Evolutionary conservation across 2,888 invertebrate species (phyloP).

Genomic region (Ceriagrion tenellum): DNA sequence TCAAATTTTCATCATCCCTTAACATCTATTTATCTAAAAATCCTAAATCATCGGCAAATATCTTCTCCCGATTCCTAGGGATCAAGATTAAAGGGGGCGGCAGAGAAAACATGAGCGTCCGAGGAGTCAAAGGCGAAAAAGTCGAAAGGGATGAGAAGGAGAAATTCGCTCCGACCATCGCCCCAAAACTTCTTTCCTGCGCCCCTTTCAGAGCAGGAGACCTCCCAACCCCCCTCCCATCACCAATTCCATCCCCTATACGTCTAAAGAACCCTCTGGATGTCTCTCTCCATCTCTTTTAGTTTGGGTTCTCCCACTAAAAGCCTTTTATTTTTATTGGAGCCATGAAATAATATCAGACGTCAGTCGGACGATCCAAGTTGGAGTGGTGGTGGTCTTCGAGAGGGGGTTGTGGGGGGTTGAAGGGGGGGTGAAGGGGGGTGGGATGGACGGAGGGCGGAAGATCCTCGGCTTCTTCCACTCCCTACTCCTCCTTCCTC

Average conservation of each 20-base stretch:
- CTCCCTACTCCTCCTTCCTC: no score
- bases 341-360: slow-evolving; percentile 54
- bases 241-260: background rate
- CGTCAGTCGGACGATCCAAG: background rate
- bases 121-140: background rate
- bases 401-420: no score
- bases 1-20: background rate
- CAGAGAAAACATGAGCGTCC: background rate
- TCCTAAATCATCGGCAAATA: background rate
- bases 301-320: slow-evolving; percentile 50
- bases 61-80: background rate
- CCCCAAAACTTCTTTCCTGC: background rate
- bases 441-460: background rate
- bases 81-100: background rate
- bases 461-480: no score
- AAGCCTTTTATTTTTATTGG: slow-evolving; percentile 63
- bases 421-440: background rate
- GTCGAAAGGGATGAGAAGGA: background rate
- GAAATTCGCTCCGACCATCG: background rate
- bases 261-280: background rate
- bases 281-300: slow-evolving; percentile 36
- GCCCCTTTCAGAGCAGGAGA: background rate
- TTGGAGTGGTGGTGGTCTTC: background rate
- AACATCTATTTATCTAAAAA: background rate
- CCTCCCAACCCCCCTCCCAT: background rate